Percentiles rank a stretch among this genome's conserved stretches.
These are phyloP conservation scores for Nebria ingens DNA, from an alignment of 1,140 invertebrate species.

Conservation along the genomic window DNA sequence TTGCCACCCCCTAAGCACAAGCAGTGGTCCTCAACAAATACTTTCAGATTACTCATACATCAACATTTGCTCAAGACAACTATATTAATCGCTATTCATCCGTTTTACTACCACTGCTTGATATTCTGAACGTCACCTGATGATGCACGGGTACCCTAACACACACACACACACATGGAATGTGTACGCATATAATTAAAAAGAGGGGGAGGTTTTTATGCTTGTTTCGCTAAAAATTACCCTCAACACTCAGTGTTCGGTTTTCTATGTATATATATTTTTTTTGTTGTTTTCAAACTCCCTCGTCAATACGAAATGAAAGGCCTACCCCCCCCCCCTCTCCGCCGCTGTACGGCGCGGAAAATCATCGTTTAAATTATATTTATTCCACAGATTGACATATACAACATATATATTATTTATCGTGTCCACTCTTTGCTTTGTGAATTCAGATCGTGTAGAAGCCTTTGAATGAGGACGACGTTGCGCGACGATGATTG, in stretches of 20 bases:
- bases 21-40: no score
- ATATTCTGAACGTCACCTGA: neutral
- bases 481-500: no score
- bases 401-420: neutral
- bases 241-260: slow-evolving; percentile 5
- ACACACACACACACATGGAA: neutral
- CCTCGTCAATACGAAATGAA: neutral
- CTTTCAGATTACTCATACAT: no score
- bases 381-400: neutral
- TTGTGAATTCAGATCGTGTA: neutral
- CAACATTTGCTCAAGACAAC: no score
- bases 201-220: neutral
- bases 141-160: neutral
- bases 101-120: no score
- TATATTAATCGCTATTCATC: no score
- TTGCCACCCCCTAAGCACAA: no score
- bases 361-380: neutral
- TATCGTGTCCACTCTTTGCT: neutral
- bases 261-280: neutral
- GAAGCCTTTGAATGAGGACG: no score
- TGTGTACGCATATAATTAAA: slow-evolving; percentile 9
- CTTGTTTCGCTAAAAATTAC: slow-evolving; percentile 9
- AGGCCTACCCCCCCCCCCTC: no score
- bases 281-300: neutral
- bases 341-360: no score